Evolutionary conservation across 2,113 vertebrate genomes (phyloP).

Genomic region (Rousettus leschenaultii): DNA sequence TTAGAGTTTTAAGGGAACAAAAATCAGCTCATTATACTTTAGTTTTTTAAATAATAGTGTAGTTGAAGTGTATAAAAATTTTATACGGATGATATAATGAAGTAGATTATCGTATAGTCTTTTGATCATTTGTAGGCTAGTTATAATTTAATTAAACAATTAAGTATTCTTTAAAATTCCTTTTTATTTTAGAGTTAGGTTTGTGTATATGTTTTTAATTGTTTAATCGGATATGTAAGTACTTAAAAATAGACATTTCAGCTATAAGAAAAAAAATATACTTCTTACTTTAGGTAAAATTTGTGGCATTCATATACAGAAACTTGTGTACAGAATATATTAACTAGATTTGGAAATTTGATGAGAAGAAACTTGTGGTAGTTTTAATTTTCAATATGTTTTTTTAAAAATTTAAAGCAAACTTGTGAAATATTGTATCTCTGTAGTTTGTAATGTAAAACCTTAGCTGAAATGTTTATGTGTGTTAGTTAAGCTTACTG

Average conservation of each 20-base stretch:
- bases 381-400: slow-evolving; percentile 31
- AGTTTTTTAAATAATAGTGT: slow-evolving; percentile 19
- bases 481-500: neutral
- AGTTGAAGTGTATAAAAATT: neutral
- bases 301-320: neutral
- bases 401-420: neutral
- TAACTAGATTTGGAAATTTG: neutral
- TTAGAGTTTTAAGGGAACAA: neutral
- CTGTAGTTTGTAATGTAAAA: neutral
- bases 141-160: neutral
- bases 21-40: neutral
- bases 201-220: neutral
- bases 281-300: neutral
- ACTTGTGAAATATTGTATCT: neutral
- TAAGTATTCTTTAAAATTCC: neutral
- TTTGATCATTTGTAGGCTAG: neutral
- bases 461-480: neutral
- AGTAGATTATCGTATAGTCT: neutral
- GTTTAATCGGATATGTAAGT: neutral
- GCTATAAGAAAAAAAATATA: neutral
- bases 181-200: slow-evolving; percentile 8
- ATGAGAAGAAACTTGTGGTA: neutral
- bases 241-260: neutral
- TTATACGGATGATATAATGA: neutral
- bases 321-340: neutral